phyloP scores from a whole-genome alignment of 2,797 vertebrate genomes.

The Pangasius larnaudii region DNA sequence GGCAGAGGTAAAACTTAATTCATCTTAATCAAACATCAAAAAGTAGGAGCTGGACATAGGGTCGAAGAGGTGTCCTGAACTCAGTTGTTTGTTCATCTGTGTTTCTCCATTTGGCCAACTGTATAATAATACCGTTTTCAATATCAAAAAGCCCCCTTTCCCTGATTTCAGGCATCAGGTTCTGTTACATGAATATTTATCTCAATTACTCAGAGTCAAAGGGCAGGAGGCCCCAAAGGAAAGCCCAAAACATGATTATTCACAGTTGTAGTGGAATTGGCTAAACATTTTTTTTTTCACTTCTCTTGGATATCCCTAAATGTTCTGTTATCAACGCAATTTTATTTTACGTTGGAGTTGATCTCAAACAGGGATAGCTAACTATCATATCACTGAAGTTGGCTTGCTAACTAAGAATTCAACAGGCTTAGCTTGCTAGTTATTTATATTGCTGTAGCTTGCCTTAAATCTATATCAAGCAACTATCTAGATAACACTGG shows the following conservation, averaged over 20 bases:
- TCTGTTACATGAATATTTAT: conserved; percentile 12
- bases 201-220: conserved; percentile 3
- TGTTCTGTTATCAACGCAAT: not conserved
- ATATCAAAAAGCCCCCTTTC: not conserved
- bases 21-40: conserved; percentile 33
- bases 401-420: not conserved
- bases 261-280: not conserved
- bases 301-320: not conserved
- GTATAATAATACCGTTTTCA: not conserved
- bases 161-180: conserved; percentile 12
- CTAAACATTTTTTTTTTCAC: not conserved
- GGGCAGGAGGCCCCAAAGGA: not conserved
- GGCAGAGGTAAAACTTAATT: conserved; percentile 14
- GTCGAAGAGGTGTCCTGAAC: not conserved
- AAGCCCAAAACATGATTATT: not conserved
- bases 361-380: not conserved
- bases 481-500: not conserved
- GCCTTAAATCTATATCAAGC: not conserved
- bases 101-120: conserved; percentile 13
- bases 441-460: not conserved
- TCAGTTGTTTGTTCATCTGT: conserved; percentile 14
- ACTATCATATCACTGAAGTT: not conserved
- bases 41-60: not conserved
- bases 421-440: not conserved
- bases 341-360: not conserved